Conservation (phyloP, 1,140 invertebrate species). For the Homalodisca vitripennis region DNA sequence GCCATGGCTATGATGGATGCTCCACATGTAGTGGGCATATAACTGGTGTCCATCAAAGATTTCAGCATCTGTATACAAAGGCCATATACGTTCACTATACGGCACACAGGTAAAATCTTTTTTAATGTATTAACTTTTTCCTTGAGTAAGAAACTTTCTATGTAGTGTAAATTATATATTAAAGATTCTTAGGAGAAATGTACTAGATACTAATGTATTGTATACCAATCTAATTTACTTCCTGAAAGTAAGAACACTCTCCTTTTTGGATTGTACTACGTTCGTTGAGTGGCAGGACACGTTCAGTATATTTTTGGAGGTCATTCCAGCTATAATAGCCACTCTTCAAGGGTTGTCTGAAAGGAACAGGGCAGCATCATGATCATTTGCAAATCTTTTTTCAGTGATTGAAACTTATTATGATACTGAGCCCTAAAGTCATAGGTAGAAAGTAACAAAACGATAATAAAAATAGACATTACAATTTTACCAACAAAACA, state of each 20-base stretch:
- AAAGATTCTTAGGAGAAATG: constrained; percentile 11
- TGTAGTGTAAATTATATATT: constrained; percentile 15
- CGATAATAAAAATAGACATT: no score
- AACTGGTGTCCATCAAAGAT: constrained; percentile 13
- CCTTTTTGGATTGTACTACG: not conserved
- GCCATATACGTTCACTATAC: constrained; percentile 30
- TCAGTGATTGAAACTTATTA: not conserved
- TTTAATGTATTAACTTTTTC: not conserved
- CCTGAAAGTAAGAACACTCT: not conserved
- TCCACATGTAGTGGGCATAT: constrained; percentile 24
- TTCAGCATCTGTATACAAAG: constrained; percentile 4
- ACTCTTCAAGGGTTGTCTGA: constrained; percentile 5
- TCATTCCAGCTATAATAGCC: not conserved
- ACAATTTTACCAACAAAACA: no score
- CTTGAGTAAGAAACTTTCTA: constrained; percentile 28
- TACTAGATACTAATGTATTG: not conserved
- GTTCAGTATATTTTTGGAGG: not conserved
- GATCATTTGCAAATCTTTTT: not conserved
- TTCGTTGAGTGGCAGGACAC: constrained; percentile 5
- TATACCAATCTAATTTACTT: constrained; percentile 16
- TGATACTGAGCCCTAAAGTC: no score
- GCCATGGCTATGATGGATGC: constrained; percentile 31
- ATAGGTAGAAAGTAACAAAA: no score
- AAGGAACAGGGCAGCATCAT: not conserved
- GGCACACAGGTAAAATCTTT: constrained; percentile 25